A percentile compares a stretch with the other conserved stretches of the same genome.
Conservation (phyloP, 2,113 vertebrate genomes). For the Oenanthe oenanthe region DNA sequence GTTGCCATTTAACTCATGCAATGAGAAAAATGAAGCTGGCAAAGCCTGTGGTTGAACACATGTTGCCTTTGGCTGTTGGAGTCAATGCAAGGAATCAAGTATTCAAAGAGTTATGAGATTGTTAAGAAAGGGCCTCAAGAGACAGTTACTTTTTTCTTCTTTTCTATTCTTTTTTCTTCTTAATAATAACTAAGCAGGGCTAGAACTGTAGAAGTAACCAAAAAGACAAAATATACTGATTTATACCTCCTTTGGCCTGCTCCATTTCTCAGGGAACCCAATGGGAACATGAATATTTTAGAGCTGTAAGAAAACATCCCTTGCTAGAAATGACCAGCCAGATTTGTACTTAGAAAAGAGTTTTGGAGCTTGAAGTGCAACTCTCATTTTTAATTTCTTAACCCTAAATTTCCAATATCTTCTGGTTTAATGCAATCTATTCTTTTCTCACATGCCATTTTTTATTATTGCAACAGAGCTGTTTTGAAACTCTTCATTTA, state of each 20-base stretch:
- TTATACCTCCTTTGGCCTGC: background rate
- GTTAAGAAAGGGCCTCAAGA: background rate
- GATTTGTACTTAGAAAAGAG: background rate
- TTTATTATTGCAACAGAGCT: background rate
- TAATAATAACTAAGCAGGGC: background rate
- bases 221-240: background rate
- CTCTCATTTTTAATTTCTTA: background rate
- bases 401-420: background rate
- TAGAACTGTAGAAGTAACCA: background rate
- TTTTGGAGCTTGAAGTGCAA: background rate
- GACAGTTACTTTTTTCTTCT: background rate
- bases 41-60: background rate
- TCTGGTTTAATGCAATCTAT: background rate
- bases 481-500: background rate
- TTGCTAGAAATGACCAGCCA: background rate
- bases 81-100: background rate
- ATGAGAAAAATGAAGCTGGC: background rate
- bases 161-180: background rate
- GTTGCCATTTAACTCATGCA: background rate
- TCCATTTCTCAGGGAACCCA: background rate
- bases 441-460: background rate
- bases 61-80: background rate
- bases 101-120: background rate
- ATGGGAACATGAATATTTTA: background rate
- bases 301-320: background rate